Evolutionary conservation across 1,140 invertebrate genomes (phyloP).

Genomic region (Drosophila equinoxialis): DNA sequence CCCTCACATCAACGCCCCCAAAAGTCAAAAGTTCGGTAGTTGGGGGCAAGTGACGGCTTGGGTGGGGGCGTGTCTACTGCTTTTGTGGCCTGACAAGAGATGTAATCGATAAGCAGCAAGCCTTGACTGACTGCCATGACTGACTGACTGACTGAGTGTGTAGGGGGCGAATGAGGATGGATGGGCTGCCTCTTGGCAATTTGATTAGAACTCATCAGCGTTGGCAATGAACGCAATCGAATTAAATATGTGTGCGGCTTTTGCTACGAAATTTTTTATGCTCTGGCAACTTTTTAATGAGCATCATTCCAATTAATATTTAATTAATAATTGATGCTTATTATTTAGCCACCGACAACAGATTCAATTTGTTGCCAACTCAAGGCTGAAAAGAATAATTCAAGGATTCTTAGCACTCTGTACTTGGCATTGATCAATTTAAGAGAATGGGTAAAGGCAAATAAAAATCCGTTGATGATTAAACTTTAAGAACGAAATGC

Average conservation of each 20-base stretch:
- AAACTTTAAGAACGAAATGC: not conserved
- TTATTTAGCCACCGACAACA: conserved; percentile 19
- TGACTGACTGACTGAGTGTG: conserved; percentile 30
- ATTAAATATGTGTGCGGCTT: conserved; percentile 39
- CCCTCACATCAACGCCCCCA: conserved; percentile 9
- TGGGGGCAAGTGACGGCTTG: not conserved
- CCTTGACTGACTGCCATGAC: conserved; percentile 46
- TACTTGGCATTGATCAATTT: too few species aligned
- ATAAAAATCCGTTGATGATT: not conserved
- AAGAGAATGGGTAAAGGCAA: not conserved
- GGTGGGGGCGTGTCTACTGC: conserved; percentile 9
- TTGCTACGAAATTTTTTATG: conserved; percentile 58
- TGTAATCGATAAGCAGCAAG: conserved; percentile 74
- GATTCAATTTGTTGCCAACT: not conserved
- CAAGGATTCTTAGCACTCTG: not conserved
- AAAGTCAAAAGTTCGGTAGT: not conserved
- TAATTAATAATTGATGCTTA: conserved; percentile 50
- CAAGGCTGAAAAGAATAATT: not conserved
- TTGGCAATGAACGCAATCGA: conserved; percentile 49
- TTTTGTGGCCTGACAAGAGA: conserved; percentile 46
- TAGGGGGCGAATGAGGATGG: not conserved
- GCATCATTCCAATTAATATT: conserved; percentile 59
- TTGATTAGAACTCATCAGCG: conserved; percentile 59
- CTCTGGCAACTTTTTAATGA: conserved; percentile 67
- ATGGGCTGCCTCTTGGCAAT: conserved; percentile 54